A percentile compares a stretch with the other conserved stretches of the same genome.
These are phyloP conservation scores for Trichopria drosophilae DNA, from an alignment of 2,888 invertebrate genomes.

Conservation along the genomic window DNA sequence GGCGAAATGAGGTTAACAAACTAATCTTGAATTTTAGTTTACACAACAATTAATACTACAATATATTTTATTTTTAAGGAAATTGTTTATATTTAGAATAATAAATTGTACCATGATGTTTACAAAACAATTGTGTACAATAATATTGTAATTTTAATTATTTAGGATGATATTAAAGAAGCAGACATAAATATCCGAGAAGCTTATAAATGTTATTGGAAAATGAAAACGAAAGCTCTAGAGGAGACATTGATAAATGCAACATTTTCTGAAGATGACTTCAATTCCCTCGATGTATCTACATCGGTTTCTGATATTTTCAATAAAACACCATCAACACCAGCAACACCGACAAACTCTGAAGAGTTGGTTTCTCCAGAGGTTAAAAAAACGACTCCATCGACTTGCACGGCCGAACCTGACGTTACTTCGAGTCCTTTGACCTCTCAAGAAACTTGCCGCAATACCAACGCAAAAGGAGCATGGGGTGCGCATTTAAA, in stretches of 20 bases:
- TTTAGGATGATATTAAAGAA: slow-evolving; percentile 76
- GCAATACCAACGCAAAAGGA: slow-evolving; percentile 47
- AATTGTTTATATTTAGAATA: too few species aligned
- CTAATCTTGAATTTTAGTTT: too few species aligned
- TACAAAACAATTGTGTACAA: too few species aligned
- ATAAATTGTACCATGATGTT: too few species aligned
- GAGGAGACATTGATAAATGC: slow-evolving; percentile 71
- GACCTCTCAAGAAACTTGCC: not conserved
- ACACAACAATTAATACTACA: too few species aligned
- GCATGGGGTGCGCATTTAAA: slow-evolving; percentile 62
- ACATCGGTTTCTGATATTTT: slow-evolving; percentile 3
- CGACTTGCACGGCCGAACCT: not conserved
- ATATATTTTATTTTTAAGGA: too few species aligned
- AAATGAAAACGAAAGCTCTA: slow-evolving; percentile 73
- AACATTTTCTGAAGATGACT: slow-evolving; percentile 51
- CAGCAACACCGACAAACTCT: not conserved
- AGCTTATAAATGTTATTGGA: slow-evolving; percentile 82
- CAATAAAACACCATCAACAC: too few species aligned
- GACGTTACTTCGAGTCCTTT: not conserved
- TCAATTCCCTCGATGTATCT: not conserved
- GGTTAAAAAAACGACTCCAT: too few species aligned
- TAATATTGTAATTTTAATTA: too few species aligned
- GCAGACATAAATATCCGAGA: slow-evolving; percentile 73
- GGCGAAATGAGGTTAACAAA: too few species aligned
- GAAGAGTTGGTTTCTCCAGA: not conserved